Base-by-base conservation (phyloP, 2,113 vertebrate genomes). In the Caranx melampygus region DNA sequence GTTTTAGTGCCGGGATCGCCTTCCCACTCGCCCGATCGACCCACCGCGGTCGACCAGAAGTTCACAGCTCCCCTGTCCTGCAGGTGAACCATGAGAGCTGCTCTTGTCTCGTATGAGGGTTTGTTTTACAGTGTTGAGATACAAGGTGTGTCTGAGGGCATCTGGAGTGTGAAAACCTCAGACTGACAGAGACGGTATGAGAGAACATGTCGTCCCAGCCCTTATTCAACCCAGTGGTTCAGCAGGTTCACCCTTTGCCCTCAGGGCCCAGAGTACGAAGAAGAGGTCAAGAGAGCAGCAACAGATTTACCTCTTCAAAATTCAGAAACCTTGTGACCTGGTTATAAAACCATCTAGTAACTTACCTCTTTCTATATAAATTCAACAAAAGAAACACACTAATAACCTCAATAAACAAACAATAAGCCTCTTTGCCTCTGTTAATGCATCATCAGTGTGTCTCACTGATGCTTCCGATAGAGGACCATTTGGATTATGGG, bases 131-230 rank as follows among this genome's bases (percentile, higher is more conserved):
- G 35, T 49, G 63, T 60, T 15, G 40, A 72, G 81, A 57, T 66
- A 40, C 68, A 55, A 70, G 82, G 83, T 75, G 87, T 91, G 85
- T 92, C 85, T 81, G 68, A 78, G 83, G 79, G 79, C 88, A 81
- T 77, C 45, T 74, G 77, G 68, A 76, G 82, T 79, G 85, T 78
- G 79, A 90, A 67, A 61, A 77, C 34, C 71, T 85, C 81, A 54
- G 62, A 72, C 58, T 87, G 87, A 88, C 84, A 82, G 78, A 71
- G 47, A 66, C 60, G 21, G 60, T 72, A 33, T 14, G 72, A 79
- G 72, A 64, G 84, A 88, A 83, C 83, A 77, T 13, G 75, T 63
- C 52, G 69, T 81, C 61, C 73, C 69, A 33, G 65, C 47, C 26
- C 18, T 63, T 18, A 44, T 40, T 75, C 26, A 51, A 18, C 67